Conservation (phyloP, 1,140 invertebrate species). For the Penaeus vannamei region DNA sequence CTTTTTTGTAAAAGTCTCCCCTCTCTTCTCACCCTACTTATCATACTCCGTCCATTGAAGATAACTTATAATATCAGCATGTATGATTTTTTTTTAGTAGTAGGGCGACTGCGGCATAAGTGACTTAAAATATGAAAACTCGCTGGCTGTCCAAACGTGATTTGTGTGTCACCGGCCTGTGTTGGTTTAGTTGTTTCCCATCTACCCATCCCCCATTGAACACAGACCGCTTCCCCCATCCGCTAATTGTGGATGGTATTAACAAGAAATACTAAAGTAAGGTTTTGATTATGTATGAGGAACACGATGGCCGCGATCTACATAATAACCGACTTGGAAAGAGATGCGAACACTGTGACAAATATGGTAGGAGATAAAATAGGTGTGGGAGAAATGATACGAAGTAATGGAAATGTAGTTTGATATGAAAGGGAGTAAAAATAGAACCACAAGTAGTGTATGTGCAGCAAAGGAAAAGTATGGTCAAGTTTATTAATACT, state of each 20-base stretch:
- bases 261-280: neutral
- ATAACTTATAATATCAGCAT: neutral
- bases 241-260: neutral
- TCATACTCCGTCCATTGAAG: neutral
- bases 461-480: too few relatives aligned
- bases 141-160: neutral
- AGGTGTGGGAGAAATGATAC: too few relatives aligned
- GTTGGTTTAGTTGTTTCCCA: constrained; percentile 19
- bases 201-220: neutral
- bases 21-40: constrained; percentile 42
- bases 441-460: too few relatives aligned
- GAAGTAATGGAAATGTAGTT: too few relatives aligned
- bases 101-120: constrained; percentile 54
- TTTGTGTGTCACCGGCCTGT: neutral
- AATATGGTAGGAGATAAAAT: too few relatives aligned
- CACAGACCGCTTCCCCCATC: constrained; percentile 38
- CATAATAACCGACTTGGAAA: too few relatives aligned
- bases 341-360: too few relatives aligned
- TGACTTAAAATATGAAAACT: constrained; percentile 51
- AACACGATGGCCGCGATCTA: too few relatives aligned
- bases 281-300: too few relatives aligned
- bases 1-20: constrained; percentile 35
- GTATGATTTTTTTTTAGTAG: constrained; percentile 19
- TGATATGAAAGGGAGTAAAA: too few relatives aligned
- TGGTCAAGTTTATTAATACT: too few relatives aligned